Evolutionary conservation across 1,140 invertebrate species (phyloP).

Genomic region (Caenorhabditis brenneri): DNA sequence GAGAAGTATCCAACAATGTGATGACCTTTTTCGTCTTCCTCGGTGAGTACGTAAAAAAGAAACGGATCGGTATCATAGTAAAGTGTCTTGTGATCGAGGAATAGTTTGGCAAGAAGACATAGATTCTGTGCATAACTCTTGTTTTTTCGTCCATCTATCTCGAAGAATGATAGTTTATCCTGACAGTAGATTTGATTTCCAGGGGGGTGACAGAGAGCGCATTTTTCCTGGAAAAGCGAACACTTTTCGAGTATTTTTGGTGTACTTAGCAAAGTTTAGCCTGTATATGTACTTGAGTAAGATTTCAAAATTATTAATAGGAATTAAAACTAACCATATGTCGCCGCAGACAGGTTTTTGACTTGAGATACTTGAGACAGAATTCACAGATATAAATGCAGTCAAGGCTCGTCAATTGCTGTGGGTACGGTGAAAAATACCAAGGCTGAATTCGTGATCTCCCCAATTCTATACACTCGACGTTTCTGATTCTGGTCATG

Average conservation of each 20-base stretch:
- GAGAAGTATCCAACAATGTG: conserved; percentile 99
- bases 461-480: conserved; percentile 56
- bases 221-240: conserved; percentile 74
- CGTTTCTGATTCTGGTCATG: conserved; percentile 56
- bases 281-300: too few species aligned
- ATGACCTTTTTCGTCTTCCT: conserved; percentile 77
- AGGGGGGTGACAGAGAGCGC: conserved; percentile 91
- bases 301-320: too few species aligned
- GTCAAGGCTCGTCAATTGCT: conserved; percentile 86
- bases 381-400: conserved; percentile 99
- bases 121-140: conserved; percentile 98
- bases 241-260: neutral
- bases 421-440: conserved; percentile 98
- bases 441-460: conserved; percentile 79
- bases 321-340: conserved; percentile 85
- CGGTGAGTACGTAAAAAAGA: conserved; percentile 98
- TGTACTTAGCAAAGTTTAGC: too few species aligned
- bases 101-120: conserved; percentile 94
- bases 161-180: conserved; percentile 93
- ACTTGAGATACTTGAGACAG: conserved; percentile 96
- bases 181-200: conserved; percentile 99
- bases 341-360: conserved; percentile 88
- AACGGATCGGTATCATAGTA: conserved; percentile 99
- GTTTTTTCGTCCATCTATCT: conserved; percentile 98
- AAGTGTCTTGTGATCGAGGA: conserved; percentile 97